Percentiles rank a stretch among this genome's conserved stretches.
These are phyloP conservation scores for Hymenochirus boettgeri DNA, from an alignment of 2,113 vertebrate genomes.

Conservation along the genomic window DNA sequence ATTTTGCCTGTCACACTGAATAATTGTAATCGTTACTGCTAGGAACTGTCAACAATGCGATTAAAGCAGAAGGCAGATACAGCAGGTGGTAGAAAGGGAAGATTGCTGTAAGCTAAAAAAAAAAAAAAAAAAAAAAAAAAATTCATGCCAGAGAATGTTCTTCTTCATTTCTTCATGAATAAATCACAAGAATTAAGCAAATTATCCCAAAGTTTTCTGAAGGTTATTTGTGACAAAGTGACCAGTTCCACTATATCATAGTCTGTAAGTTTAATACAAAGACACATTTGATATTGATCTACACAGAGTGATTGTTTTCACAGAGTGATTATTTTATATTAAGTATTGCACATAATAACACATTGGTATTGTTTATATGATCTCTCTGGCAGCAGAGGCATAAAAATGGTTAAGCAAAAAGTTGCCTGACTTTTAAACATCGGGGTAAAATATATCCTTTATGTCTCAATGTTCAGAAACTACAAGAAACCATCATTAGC, in stretches of 20 bases:
- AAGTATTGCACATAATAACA: no score
- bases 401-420: no score
- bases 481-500: no score
- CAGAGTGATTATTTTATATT: no score
- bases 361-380: no score
- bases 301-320: no score
- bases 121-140: slow-evolving; percentile 62
- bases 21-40: slow-evolving; percentile 67
- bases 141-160: slow-evolving; percentile 56
- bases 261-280: not conserved
- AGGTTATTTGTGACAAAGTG: slow-evolving; percentile 55
- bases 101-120: slow-evolving; percentile 55
- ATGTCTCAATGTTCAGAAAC: no score
- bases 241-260: slow-evolving; percentile 38
- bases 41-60: slow-evolving; percentile 61
- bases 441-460: no score
- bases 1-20: slow-evolving; percentile 58
- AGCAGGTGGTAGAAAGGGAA: slow-evolving; percentile 59
- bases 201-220: slow-evolving; percentile 48
- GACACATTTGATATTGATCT: no score
- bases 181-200: no score
- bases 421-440: no score
- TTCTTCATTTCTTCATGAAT: slow-evolving; percentile 55
- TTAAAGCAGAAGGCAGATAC: slow-evolving; percentile 64
- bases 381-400: no score